Base-by-base conservation (phyloP, 2,797 vertebrate species). In the Moxostoma hubbsi region DNA sequence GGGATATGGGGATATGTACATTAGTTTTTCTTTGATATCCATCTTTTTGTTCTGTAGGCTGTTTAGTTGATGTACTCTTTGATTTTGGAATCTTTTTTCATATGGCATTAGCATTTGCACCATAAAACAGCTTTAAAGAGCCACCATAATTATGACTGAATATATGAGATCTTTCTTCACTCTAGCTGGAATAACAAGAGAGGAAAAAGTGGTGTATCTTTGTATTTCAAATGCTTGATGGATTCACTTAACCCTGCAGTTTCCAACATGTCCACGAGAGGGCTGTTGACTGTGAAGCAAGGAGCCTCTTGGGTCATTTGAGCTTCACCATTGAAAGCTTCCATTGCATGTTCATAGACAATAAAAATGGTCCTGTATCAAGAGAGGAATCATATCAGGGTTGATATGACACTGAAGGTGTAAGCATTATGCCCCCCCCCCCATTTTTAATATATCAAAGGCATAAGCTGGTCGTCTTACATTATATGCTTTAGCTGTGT, bases 201-300 rank as follows among this genome's bases (percentile, higher is more conserved):
- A 45, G 9, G 16, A 71, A 58, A 15, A 74, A 70, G 36, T 74
- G 55, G 57, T 73, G 61, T 79, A 49, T 47, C 49, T 77, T 73
- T 73, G 24, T 13, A 45, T 72, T 78, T 62, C 7, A 43, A 46
- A 67, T 49, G 24, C 43, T 68, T 71, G 9, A 63, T 85, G 86
- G 85, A 91, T 86, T 87, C 76, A 79, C 77, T 73, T 80, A 85
- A 63, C 73, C 15, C 51, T 13, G 85, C n/a, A 54, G 0, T 82
- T 64, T 79, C 61, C 5, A 0, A 12, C 59, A 0, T 50, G 70
- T 80, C 92, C 93, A 87, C 84, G 81, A 88, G 93, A 84, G 80
- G 91, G 91, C 77, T 58, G 57, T 57, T 79, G 16, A 54, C 62
- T n/a, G 72, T 71, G 67, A 43, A 3, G 15, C 50, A 45, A 69